Conservation (phyloP, 1,140 invertebrate species). For the Kradibia gibbosae region DNA sequence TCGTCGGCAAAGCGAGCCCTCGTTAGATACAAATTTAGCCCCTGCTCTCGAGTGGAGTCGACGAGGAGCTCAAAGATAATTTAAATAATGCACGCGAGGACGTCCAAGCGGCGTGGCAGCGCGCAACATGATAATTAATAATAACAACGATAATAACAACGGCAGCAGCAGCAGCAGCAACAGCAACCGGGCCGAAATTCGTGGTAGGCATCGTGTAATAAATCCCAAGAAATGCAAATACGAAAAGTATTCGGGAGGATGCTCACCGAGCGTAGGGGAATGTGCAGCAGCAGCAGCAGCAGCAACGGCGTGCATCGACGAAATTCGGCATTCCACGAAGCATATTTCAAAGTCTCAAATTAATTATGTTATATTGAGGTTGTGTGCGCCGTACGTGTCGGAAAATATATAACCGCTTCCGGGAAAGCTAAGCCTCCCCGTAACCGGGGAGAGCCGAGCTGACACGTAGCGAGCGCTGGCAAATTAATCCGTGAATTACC, state of each 20-base stretch:
- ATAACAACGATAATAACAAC: too few relatives aligned
- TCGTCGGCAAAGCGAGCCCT: too few relatives aligned
- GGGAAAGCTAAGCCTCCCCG: background rate
- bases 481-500: slow-evolving; percentile 37
- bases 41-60: too few relatives aligned
- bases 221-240: background rate
- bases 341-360: background rate
- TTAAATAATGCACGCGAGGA: too few relatives aligned
- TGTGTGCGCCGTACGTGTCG: background rate
- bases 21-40: too few relatives aligned
- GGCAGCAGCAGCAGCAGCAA: too few relatives aligned
- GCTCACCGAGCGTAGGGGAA: background rate
- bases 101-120: too few relatives aligned
- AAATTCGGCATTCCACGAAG: background rate
- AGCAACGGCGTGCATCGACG: background rate
- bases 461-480: background rate
- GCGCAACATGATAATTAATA: too few relatives aligned
- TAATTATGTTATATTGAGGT: slow-evolving; percentile 3
- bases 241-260: background rate
- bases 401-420: slow-evolving; percentile 18
- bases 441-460: background rate
- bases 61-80: too few relatives aligned
- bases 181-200: background rate
- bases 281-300: too few relatives aligned
- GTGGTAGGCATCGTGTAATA: background rate